Conservation (phyloP, 2,888 invertebrate genomes). For the Eristalis intricaria region DNA sequence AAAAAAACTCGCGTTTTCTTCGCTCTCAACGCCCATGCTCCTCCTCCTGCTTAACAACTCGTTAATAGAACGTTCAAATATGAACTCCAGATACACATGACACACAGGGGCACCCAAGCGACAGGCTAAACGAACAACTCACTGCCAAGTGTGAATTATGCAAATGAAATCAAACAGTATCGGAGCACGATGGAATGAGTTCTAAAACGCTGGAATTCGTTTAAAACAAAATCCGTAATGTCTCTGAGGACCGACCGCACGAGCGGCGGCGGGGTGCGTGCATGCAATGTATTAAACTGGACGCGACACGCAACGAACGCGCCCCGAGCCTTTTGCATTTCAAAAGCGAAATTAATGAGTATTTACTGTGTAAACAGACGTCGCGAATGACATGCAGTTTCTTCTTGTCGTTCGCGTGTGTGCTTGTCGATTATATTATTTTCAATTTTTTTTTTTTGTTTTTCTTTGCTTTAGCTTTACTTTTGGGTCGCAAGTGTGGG, state of each 20-base stretch:
- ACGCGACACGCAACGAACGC: not conserved
- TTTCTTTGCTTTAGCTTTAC: not conserved
- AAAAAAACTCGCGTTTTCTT: not conserved
- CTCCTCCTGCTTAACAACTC: not conserved
- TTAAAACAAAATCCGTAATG: conserved; percentile 10
- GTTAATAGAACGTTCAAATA: conserved; percentile 14
- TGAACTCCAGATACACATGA: not conserved
- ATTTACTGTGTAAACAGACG: conserved; percentile 56
- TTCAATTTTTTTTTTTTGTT: not conserved
- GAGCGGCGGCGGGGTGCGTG: not conserved
- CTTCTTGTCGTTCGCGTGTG: not conserved
- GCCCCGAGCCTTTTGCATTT: not conserved
- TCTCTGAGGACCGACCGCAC: not conserved
- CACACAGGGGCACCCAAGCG: not conserved
- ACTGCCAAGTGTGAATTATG: conserved; percentile 18
- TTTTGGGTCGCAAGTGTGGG: not conserved
- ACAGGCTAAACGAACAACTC: not conserved
- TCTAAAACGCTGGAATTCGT: not conserved
- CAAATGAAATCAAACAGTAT: conserved; percentile 13
- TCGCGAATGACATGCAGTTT: conserved; percentile 47
- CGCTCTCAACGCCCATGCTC: not conserved
- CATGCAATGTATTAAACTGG: not conserved
- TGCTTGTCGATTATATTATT: not conserved
- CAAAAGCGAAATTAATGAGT: conserved; percentile 28
- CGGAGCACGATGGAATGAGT: not conserved